Base-by-base conservation (phyloP, 2,888 invertebrate genomes). In the Gastracanthus pulcherrimus region DNA sequence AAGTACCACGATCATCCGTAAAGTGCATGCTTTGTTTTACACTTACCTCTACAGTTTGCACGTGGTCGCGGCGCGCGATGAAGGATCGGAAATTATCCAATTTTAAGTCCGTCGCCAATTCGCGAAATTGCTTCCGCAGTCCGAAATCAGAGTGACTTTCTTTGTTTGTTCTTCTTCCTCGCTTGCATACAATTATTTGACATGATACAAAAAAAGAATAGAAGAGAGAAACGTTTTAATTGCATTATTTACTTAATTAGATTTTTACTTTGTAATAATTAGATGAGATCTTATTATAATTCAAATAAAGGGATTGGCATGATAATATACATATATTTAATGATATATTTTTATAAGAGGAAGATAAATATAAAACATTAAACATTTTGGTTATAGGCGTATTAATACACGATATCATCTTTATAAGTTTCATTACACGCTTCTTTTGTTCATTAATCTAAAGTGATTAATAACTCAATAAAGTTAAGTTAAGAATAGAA, bases 101-200 rank as follows among this genome's bases (percentile, higher is more conserved):
- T 75, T 75, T 75, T 51, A 75, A 64, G 64, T 51, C 51, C 36
- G 75, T 75, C 75, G 31, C 23, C 75, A 75, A 48, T 74, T 72
- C 6, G 5, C 34, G 45, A 48, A 62, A 48, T 74, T 29, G 62
- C 62, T 62, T 74, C 74, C 48, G 74, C 62, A 62, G 31, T 48
- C 11, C 60, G 19, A 60, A 60, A 23, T 11, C 3, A 51, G 23
- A 70, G 34, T 51, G 19, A n/a, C n/a, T 51, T 70, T n/a, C 23
- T 26, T 26, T 51, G 13, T 19, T 70, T 51, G 48, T 3, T 70
- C 19, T 51, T 70, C 29, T 23, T 34, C n/a, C n/a, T 69, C 4
- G 4, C 31, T 48, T 34, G 31, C 19, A 1, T 51, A 7, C 3
- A 55, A 11, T 11, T 11, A 11, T 55, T 55, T 55, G 9, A 6